phyloP scores from a whole-genome alignment of 2,113 vertebrate genomes.

The Coreoperca whiteheadi region DNA sequence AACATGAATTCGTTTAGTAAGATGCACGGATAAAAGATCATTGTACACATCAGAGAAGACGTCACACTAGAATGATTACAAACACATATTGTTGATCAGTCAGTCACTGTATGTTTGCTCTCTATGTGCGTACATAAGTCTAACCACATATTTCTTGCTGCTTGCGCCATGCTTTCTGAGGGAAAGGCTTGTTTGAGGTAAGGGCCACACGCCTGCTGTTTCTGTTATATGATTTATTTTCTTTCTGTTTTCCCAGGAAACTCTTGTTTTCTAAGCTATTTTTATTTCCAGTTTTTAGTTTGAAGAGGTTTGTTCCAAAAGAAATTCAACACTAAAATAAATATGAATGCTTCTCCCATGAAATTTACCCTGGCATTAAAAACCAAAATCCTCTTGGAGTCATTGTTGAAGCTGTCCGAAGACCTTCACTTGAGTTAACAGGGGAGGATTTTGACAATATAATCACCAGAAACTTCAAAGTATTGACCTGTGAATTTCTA shows the following conservation, averaged over 20 bases:
- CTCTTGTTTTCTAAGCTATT: background rate
- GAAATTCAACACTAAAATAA: background rate
- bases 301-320: background rate
- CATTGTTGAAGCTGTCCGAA: background rate
- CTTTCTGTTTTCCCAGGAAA: background rate
- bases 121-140: background rate
- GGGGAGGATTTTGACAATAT: background rate
- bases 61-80: background rate
- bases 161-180: constrained; percentile 80
- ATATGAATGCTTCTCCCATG: background rate
- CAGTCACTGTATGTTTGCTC: background rate
- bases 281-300: background rate
- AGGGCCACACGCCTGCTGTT: constrained; percentile 49
- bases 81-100: background rate
- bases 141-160: constrained; percentile 77
- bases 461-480: background rate
- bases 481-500: background rate
- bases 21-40: constrained; percentile 1
- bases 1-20: constrained; percentile 41
- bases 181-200: constrained; percentile 77
- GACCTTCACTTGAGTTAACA: background rate
- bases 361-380: background rate
- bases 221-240: constrained; percentile 25
- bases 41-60: constrained; percentile 4
- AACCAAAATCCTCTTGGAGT: background rate